Evolutionary conservation across 37 sponge, comb jelly and placozoan species (phyloP), one percentile per base, ranked within the genome.

Genomic region (Axinella damicornis): DNA sequence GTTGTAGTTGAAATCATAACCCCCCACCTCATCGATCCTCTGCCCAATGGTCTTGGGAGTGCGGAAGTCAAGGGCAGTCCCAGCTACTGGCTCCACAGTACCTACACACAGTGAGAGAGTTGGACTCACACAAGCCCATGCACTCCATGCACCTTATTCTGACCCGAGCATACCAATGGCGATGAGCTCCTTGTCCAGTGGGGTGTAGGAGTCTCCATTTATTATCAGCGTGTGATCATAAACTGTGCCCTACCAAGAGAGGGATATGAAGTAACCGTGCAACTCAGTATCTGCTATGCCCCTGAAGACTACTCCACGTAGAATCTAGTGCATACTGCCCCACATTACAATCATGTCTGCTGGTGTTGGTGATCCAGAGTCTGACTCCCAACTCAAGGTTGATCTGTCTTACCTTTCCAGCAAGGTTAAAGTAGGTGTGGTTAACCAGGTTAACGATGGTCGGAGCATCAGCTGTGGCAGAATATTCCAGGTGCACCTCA

Each of bases 381-480:
- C n/a, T n/a, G n/a, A n/a, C n/a, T n/a, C n/a, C 46, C 46, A 46
- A 9, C 4, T 46, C 9, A 46, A 46, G 46, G 9, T 9, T 46
- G 46, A 46, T 46, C 46, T 46, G 9, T 46, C 77, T 67, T 66
- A 81, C 81, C 46, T 84, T 76, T 16, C 94, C 94, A 21, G 73
- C 79, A 62, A 98, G 88, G 57, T 98, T 98, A 75, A 98, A 98
- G 74, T 98, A 98, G 71, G 96, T 86, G 64, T 98, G 98, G 82
- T 92, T 96, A 35, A 89, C 81, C 46, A 98, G 78, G 65, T 93
- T 94, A 57, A 98, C 72, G 38, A 92, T 90, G n/a, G 96, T 96
- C 24, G 89, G 80, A 16, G 36, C 64, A 65, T 83, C 80, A 69
- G 90, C 76, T 6, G 80, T 84, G 21, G 96, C 98, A 58, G 73